Evolutionary conservation across 2,888 invertebrate species (phyloP).

Genomic region (Acrobasis suavella): DNA sequence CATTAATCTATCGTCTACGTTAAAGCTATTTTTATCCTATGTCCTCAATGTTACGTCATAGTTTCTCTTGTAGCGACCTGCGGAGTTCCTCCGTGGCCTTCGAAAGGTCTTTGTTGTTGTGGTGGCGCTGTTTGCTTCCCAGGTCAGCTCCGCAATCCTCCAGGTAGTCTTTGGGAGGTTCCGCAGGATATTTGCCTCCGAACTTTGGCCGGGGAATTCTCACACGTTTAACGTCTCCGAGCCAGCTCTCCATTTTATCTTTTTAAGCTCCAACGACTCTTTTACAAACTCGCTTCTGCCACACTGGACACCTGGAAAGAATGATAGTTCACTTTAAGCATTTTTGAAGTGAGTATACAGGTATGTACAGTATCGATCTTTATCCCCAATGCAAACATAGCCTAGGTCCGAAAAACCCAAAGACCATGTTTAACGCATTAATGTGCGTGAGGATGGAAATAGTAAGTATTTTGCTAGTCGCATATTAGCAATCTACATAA

Average conservation of each 20-base stretch:
- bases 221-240: constrained; percentile 91
- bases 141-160: constrained; percentile 84
- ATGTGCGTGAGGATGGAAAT: too few relatives aligned
- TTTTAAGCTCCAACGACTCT: background rate
- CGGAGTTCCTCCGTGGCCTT: constrained; percentile 90
- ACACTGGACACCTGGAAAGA: constrained; percentile 25
- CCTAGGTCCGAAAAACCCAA: too few relatives aligned
- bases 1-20: constrained; percentile 38
- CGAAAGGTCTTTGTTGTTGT: constrained; percentile 80
- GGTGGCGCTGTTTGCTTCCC: constrained; percentile 74
- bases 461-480: too few relatives aligned
- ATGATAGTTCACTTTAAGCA: background rate
- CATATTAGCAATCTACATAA: too few relatives aligned
- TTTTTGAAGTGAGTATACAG: background rate
- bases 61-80: constrained; percentile 88
- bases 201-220: constrained; percentile 93
- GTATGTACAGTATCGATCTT: too few relatives aligned
- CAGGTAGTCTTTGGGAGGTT: constrained; percentile 91
- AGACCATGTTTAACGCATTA: too few relatives aligned
- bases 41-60: constrained; percentile 73
- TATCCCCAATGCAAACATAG: background rate
- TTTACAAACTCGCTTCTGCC: background rate
- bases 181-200: constrained; percentile 85
- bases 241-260: constrained; percentile 89
- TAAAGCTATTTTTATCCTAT: constrained; percentile 51